Base-by-base conservation (phyloP, 2,113 vertebrate genomes). In the Tor tambroides region DNA sequence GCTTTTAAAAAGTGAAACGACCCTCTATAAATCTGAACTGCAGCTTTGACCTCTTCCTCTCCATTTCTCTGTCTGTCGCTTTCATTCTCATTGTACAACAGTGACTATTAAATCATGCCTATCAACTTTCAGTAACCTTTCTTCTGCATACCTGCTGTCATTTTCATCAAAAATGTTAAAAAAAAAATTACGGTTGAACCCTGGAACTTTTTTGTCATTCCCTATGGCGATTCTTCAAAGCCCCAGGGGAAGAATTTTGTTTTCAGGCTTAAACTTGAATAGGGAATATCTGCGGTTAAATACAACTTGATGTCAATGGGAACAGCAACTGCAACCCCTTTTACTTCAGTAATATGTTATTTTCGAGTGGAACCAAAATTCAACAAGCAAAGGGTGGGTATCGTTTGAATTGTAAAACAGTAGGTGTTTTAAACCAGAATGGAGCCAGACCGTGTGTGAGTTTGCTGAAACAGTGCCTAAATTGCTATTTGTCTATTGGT, bases 1-100 rank as follows among this genome's bases (percentile, higher is more conserved):
- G 90, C 93, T 94, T 94, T 95, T 93, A 94, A 94, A 95, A 94
- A 90, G 89, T 89, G 85, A 90, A 93, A 91, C 88, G 86, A 87
- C 86, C 87, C 85, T 86, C 89, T 49, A 92, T 94, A 92, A 94
- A 93, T 94, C 90, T 89, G 88, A 71, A 63, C 56, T 75, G 35
- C 56, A 84, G 87, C 80, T 88, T 85, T 92, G 92, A 93, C 92
- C 91, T 74, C 81, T 86, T 79, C 63, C 63, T 59, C 83, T 88
- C 49, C 61, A 59, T 85, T 43, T 71, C 56, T 69, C 17, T 35
- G 6, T 72, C 35, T 86, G 38, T 63, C 69, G 80, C 69, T 61
- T 51, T 83, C 41, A 59, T 51, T 80, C 75, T 72, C 71, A 56
- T 43, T 59, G 41, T 75, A 80, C 51, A 79, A 56, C 32, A 81